Evolutionary conservation across 2,888 invertebrate species (phyloP), one percentile per base, ranked within the genome.

Genomic region (Hyposoter didymator): DNA sequence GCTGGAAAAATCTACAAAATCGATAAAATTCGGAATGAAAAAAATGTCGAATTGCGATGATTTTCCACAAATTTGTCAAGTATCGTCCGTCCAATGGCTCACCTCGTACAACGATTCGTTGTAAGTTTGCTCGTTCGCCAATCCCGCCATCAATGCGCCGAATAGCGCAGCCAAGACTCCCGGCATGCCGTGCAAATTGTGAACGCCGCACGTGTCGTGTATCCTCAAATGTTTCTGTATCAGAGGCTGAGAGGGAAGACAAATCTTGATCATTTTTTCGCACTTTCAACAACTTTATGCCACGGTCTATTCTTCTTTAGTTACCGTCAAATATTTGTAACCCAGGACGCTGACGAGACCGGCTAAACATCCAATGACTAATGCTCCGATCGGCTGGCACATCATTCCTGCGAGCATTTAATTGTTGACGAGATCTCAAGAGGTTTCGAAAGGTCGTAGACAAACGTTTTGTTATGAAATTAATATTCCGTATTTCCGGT

Each of bases 131-230:
- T 95, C 94, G 0, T 96, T 96, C 0, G 97, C 97, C 45, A 97
- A 89, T 0, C 95, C 95, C 2, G 98, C 97, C 93, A 97, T 96
- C 59, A 98, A 92, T 0, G 96, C 96, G 0, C 98, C 97, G 52
- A 97, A 95, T 78, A 99, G 92, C 43, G 97, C 99, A 0, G 98
- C 98, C 70, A 98, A 94, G 2, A 99, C 94, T 1, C 98, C 99
- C 0, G 99, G 99, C 97, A 99, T 97, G 0, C 99, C 99, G 92
- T 99, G 99, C 19, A 99, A 96, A 94, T 99, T 99, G 94, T 99
- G 97, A 1, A 99, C 98, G 7, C 99, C 99, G 92, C 99, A 99
- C 0, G 98, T 98, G 93, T 98, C 98, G 90, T 96, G 96, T 55
- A 98, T 93, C 47, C 96, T 95, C 0, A 96, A 88, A 55, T 93